These are phyloP conservation scores for Lophura nycthemera DNA, from an alignment of 2,113 vertebrate genomes.

Conservation along the genomic window DNA sequence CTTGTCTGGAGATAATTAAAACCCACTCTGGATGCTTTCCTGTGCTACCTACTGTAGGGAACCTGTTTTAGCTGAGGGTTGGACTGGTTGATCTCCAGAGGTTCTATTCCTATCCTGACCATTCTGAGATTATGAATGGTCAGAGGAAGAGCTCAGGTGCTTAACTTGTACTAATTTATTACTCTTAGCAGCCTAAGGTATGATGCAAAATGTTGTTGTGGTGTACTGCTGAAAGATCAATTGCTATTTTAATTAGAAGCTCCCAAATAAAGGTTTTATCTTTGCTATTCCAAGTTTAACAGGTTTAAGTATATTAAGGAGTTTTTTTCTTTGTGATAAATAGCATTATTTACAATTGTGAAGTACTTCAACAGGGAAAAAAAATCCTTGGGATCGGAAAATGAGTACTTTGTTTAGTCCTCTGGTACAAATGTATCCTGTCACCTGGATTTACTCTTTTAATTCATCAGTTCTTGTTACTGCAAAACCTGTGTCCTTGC, in stretches of 20 bases:
- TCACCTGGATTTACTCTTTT: neutral
- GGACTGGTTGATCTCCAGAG: too few species aligned
- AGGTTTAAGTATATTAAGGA: neutral
- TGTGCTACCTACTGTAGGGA: too few species aligned
- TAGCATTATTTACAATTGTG: neutral
- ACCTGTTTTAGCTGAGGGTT: too few species aligned
- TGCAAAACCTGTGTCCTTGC: neutral
- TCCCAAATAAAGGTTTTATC: neutral
- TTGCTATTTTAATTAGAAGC: constrained; percentile 13
- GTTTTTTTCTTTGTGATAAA: neutral
- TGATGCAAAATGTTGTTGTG: neutral
- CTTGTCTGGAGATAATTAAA: too few species aligned
- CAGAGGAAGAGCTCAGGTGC: neutral
- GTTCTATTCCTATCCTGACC: too few species aligned
- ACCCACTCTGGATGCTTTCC: too few species aligned
- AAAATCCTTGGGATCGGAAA: neutral
- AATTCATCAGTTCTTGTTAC: neutral
- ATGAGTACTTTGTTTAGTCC: neutral
- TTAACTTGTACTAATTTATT: neutral
- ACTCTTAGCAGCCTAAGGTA: neutral
- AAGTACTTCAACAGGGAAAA: neutral
- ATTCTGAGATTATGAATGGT: neutral
- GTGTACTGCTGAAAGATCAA: neutral
- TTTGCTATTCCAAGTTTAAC: neutral
- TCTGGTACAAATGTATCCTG: neutral